Evolutionary conservation across 2,113 vertebrate species (phyloP).

Genomic region (Phodopus roborovskii): DNA sequence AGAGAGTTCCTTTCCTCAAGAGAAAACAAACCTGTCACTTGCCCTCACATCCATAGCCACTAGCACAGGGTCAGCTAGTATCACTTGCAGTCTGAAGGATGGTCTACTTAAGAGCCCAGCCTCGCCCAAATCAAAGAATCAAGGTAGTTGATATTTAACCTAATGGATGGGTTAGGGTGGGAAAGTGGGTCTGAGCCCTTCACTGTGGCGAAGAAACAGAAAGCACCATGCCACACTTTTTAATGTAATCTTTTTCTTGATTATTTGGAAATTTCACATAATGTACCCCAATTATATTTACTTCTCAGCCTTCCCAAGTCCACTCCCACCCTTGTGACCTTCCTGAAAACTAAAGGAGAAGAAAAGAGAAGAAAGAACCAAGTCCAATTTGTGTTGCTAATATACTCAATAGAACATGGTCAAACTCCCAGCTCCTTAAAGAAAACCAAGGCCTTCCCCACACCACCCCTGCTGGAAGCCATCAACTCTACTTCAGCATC

Average conservation of each 20-base stretch:
- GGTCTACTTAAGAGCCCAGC: neutral
- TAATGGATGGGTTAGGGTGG: neutral
- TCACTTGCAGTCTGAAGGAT: constrained; percentile 4
- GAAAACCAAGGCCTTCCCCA: neutral
- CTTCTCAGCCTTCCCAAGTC: neutral
- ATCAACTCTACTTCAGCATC: neutral
- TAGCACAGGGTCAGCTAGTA: neutral
- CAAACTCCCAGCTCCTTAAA: neutral
- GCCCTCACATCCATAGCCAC: neutral
- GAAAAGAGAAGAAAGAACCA: neutral
- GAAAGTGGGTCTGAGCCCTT: neutral
- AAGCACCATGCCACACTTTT: neutral
- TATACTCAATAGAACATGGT: neutral
- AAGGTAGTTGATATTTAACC: neutral
- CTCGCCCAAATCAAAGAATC: neutral
- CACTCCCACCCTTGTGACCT: neutral
- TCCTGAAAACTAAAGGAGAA: neutral
- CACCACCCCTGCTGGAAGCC: neutral
- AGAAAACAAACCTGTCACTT: neutral
- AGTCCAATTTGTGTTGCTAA: neutral
- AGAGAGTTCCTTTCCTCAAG: neutral
- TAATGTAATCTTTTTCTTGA: neutral
- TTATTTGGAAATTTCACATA: neutral
- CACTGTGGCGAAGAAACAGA: neutral
- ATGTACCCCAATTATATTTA: neutral